Conservation (phyloP, 2,888 invertebrate species). For the Stictocephala bisonia region DNA sequence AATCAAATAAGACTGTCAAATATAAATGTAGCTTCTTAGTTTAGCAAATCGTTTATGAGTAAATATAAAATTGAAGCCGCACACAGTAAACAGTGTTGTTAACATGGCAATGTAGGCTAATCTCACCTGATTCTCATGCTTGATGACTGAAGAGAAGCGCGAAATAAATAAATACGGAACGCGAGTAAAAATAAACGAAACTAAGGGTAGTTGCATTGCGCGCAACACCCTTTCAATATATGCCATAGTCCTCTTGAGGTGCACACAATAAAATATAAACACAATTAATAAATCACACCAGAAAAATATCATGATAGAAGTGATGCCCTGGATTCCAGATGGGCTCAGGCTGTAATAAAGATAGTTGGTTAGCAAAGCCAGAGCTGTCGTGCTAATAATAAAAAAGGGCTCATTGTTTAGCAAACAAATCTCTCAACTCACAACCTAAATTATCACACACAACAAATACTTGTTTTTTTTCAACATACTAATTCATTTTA, state of each 20-base stretch:
- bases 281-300: conserved; percentile 41
- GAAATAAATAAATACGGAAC: conserved; percentile 41
- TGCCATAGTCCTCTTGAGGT: conserved; percentile 35
- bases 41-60: too few species aligned
- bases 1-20: neutral
- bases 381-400: too few species aligned
- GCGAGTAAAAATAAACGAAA: conserved; percentile 45
- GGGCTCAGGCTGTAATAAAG: conserved; percentile 50
- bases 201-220: conserved; percentile 44
- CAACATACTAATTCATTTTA: too few species aligned
- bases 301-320: conserved; percentile 37
- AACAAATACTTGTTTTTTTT: too few species aligned
- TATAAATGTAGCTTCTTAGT: too few species aligned
- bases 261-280: conserved; percentile 45
- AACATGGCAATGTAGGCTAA: conserved; percentile 23
- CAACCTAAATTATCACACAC: too few species aligned
- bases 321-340: conserved; percentile 28
- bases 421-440: too few species aligned
- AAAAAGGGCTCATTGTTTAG: too few species aligned
- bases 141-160: conserved; percentile 29
- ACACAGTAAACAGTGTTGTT: conserved; percentile 14
- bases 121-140: conserved; percentile 25
- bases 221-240: conserved; percentile 39
- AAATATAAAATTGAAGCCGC: conserved; percentile 12
- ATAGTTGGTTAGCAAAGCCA: conserved; percentile 48